Evolutionary conservation across 1,140 invertebrate species (phyloP).

Genomic region (Polypedilum vanderplanki): DNA sequence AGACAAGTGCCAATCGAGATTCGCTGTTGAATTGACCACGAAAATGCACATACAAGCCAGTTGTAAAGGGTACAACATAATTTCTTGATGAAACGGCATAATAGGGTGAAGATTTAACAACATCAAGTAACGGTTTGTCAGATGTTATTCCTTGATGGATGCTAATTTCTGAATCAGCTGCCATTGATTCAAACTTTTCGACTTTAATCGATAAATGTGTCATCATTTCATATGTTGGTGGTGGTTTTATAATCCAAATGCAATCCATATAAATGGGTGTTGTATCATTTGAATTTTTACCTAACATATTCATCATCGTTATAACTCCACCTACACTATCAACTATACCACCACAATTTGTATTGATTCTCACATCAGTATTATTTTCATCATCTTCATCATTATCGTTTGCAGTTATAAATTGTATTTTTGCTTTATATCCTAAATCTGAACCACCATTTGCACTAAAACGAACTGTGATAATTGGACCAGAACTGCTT

Average conservation of each 20-base stretch:
- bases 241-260: constrained; percentile 64
- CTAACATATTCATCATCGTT: constrained; percentile 71
- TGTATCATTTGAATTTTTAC: constrained; percentile 43
- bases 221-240: constrained; percentile 55
- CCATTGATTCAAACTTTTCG: constrained; percentile 58
- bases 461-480: constrained; percentile 62
- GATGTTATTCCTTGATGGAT: constrained; percentile 63
- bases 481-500: constrained; percentile 54
- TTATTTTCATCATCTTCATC: constrained; percentile 41
- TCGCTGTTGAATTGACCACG: constrained; percentile 55
- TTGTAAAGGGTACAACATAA: constrained; percentile 53
- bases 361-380: not conserved
- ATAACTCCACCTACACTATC: constrained; percentile 66
- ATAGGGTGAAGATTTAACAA: constrained; percentile 47
- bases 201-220: constrained; percentile 63
- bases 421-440: constrained; percentile 62
- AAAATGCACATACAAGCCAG: constrained; percentile 63
- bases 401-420: constrained; percentile 49
- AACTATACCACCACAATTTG: constrained; percentile 64
- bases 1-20: constrained; percentile 61
- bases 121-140: constrained; percentile 52
- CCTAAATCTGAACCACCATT: constrained; percentile 62
- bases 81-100: constrained; percentile 49
- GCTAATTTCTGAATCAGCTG: constrained; percentile 52
- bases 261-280: constrained; percentile 57